Base-by-base conservation (phyloP, 1,140 invertebrate genomes). In the Aradophagus sp. region DNA sequence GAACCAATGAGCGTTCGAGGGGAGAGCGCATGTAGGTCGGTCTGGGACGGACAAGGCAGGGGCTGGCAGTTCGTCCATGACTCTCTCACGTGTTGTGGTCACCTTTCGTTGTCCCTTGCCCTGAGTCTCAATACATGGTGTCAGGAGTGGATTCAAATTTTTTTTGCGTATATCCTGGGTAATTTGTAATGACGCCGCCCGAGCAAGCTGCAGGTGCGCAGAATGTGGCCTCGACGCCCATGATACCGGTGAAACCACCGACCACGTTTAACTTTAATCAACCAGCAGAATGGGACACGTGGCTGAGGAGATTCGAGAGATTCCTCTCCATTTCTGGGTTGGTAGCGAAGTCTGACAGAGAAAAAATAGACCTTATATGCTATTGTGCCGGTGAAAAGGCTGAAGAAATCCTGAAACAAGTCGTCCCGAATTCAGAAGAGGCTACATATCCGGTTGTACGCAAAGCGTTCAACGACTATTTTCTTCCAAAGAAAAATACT, bases 401-500 rank as follows among this genome's bases (percentile, higher is more conserved):
- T 1, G 75, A 80, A 16, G 70, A 80, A 0, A 75, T 80, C 14
- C 34, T 74, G 6, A 17, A 17, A 1, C 73, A 74, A 35, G 29
- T 73, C 0, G 7, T 61, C 0, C 27, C 69, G 13, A 2, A 41
- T 6, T 23, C 17, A 0, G 12, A 23, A 1, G 13, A 7, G 2
- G n/a, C 11, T 7, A 74, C 41, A 4, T 74, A 59, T 34, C 31
- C 48, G 2, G 23, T 6, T 0, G 74, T 79, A 0, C 52, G 71
- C 59, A 44, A 55, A 8, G 59, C 52, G 7, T 81, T 82, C 35
- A 45, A 75, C 4, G 39, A 59, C 8, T 74, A 84, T 52, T 86
- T 86, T 59, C 63, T 75, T 8, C 67, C 77, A 6, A 72, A 75
- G 39, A 76, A 77, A 41, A 84, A 86, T 39, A 35, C 76, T 1